These are phyloP conservation scores for Pharmacophagus antenor DNA, from an alignment of 2,888 invertebrate species.

Conservation along the genomic window DNA sequence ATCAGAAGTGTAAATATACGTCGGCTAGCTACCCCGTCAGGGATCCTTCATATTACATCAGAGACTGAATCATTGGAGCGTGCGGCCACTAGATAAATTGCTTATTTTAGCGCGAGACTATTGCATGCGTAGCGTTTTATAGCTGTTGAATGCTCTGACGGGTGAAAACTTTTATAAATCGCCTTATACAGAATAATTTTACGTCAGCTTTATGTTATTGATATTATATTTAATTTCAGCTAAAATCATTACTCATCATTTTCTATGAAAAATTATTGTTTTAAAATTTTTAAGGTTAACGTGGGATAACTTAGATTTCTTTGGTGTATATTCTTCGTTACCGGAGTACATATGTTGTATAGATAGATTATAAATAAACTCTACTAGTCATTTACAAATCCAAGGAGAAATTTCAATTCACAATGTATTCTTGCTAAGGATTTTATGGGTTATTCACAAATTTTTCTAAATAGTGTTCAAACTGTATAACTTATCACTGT, in stretches of 20 bases:
- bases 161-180: constrained; percentile 31
- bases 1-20: constrained; percentile 74
- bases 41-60: constrained; percentile 55
- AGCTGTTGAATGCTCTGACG: constrained; percentile 35
- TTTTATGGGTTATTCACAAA: too few species aligned
- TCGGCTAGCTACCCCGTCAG: constrained; percentile 52
- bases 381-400: too few species aligned
- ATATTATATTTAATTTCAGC: not conserved
- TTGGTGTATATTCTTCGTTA: too few species aligned
- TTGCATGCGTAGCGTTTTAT: constrained; percentile 36
- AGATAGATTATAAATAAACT: too few species aligned
- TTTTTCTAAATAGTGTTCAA: constrained; percentile 23
- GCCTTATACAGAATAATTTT: constrained; percentile 11
- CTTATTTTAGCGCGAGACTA: constrained; percentile 37
- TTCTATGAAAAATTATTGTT: too few species aligned
- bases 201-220: not conserved
- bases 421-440: too few species aligned
- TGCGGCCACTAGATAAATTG: constrained; percentile 58
- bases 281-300: too few species aligned
- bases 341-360: too few species aligned
- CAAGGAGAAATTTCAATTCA: too few species aligned
- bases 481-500: constrained; percentile 28
- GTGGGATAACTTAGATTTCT: too few species aligned
- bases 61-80: constrained; percentile 53
- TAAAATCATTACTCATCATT: not conserved